Conservation (phyloP, 2,797 vertebrate genomes). For the Benthosema pterotum region DNA sequence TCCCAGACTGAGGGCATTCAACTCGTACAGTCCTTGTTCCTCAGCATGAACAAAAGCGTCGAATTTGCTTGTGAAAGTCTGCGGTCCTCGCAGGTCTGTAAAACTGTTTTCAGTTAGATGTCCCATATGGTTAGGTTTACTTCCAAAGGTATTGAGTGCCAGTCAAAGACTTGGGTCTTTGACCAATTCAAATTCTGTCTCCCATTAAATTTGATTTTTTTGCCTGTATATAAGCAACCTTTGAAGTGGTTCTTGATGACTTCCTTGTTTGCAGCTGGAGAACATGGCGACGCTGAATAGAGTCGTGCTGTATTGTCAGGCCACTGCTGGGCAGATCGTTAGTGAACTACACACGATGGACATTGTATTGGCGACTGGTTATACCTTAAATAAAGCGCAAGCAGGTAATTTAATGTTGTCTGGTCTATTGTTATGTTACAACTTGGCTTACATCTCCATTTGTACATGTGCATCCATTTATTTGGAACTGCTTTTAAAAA, state of each 20-base stretch:
- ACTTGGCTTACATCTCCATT: background rate
- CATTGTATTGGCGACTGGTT: slow-evolving; percentile 20
- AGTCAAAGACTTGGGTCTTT: no score
- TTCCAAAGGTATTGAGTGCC: no score
- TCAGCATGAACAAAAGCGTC: slow-evolving; percentile 83
- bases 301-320: slow-evolving; percentile 76
- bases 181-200: no score
- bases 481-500: background rate
- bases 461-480: background rate
- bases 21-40: slow-evolving; percentile 82
- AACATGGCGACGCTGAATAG: slow-evolving; percentile 60
- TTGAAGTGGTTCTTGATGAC: slow-evolving; percentile 5
- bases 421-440: background rate
- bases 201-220: background rate
- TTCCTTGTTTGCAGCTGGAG: slow-evolving; percentile 65
- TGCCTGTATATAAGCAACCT: background rate
- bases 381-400: slow-evolving; percentile 81
- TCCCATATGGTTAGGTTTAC: no score
- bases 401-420: slow-evolving; percentile 78
- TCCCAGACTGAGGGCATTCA: slow-evolving; percentile 34
- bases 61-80: slow-evolving; percentile 80
- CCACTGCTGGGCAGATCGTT: slow-evolving; percentile 78
- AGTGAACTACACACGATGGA: slow-evolving; percentile 74
- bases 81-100: slow-evolving; percentile 76
- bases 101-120: no score